Evolutionary conservation across 2,888 invertebrate genomes (phyloP), one percentile per base, ranked within the genome.

Genomic region (Cheilosia scutellata): DNA sequence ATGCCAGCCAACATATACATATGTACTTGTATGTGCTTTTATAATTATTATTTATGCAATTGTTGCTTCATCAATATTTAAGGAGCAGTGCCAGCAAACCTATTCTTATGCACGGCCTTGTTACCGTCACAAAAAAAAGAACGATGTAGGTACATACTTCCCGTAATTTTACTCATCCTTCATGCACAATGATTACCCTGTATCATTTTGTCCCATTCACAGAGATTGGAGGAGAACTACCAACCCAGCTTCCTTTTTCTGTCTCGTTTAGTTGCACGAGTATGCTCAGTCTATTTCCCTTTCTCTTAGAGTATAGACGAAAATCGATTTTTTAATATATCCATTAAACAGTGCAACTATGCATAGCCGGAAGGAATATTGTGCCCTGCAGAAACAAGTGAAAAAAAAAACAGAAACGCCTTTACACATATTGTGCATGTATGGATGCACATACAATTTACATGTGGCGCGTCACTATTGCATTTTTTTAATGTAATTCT

Each of bases 341-440:
- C 27, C 27, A 51, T 51, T 51, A 51, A 25, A 27, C 13, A 27
- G 11, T 51, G 51, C 51, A 51, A 29, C 51, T 25, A 4, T 37
- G 49, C 51, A 51, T 29, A 51, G 51, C 27, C 51, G 51, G 27
- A 51, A 51, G 51, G 51, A 51, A 51, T 27, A 27, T 5, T 51
- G 11, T 9, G 51, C 27, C 51, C 27, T 27, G 27, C 11, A 51
- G 27, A 25, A 27, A 51, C 13, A 5, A 27, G 13, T 7, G 25
- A 13, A 51, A 51, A 51, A 25, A 11, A 25, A 7, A 25, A 27
- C 5, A 27, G 11, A 2, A 11, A 51, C 51, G 20, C 9, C 9
- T 49, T 7, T 47, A 47, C 47, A 47, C 20, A 16, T 7, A 47
- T 20, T 47, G 27, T 13, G 1, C 27, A 47, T 51, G 11, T 27